A percentile compares a stretch with the other conserved stretches of the same genome.
These are phyloP conservation scores for Chanos chanos DNA, from an alignment of 2,797 vertebrate genomes.

Conservation along the genomic window DNA sequence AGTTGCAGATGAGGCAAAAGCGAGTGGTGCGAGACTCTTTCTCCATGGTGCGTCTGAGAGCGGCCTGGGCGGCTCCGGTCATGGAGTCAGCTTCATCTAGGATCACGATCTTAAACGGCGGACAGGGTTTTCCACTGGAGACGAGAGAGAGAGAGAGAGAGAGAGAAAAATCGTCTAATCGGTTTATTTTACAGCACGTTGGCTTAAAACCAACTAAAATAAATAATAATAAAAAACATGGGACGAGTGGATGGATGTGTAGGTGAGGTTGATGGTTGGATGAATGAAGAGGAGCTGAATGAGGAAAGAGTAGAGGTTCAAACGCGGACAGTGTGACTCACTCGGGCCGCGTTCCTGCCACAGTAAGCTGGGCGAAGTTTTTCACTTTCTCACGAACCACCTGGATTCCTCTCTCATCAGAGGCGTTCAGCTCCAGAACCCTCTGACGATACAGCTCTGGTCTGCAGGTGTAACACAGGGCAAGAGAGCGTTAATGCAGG, in stretches of 20 bases:
- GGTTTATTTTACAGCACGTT: neutral
- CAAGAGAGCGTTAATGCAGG: too few species aligned
- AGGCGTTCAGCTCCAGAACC: constrained; percentile 95
- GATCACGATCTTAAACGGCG: constrained; percentile 98
- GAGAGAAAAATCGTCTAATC: neutral
- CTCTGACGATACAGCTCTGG: constrained; percentile 86
- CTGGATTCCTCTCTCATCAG: constrained; percentile 96
- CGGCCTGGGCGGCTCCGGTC: constrained; percentile 92
- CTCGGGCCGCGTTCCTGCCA: constrained; percentile 85
- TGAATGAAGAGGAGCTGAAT: neutral
- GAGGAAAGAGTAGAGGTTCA: neutral
- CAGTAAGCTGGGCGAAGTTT: constrained; percentile 90
- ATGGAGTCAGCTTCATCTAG: constrained; percentile 98
- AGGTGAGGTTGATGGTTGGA: neutral
- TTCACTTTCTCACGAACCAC: constrained; percentile 95
- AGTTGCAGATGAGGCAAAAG: constrained; percentile 98
- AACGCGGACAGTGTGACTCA: constrained; percentile 72
- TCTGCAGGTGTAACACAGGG: constrained; percentile 60
- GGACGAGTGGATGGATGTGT: neutral
- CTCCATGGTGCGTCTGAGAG: constrained; percentile 97
- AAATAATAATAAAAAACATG: neutral
- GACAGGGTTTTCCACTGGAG: constrained; percentile 85
- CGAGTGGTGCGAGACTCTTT: constrained; percentile 93
- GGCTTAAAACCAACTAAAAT: neutral
- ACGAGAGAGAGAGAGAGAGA: neutral